Evolutionary conservation across 2,888 invertebrate species (phyloP).

Genomic region (Dynastes hyllus): DNA sequence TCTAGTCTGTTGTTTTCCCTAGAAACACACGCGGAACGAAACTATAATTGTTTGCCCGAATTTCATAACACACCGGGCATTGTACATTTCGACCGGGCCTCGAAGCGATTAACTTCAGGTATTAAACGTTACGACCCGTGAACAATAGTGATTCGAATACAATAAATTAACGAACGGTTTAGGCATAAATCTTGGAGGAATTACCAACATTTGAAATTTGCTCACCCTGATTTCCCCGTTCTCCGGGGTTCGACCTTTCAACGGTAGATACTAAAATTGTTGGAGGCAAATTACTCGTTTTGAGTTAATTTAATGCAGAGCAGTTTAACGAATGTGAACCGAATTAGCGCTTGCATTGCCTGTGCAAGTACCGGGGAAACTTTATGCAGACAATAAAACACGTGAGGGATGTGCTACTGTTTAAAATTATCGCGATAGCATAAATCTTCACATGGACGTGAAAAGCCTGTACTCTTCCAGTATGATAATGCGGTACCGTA

Average conservation of each 20-base stretch:
- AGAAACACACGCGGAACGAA: neutral
- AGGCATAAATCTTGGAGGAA: conserved; percentile 59
- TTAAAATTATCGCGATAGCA: conserved; percentile 29
- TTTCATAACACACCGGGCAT: conserved; percentile 15
- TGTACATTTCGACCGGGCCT: neutral
- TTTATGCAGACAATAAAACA: conserved; percentile 39
- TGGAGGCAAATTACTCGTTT: conserved; percentile 62
- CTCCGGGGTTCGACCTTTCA: conserved; percentile 17
- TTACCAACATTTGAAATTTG: conserved; percentile 59
- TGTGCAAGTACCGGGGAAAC: conserved; percentile 31
- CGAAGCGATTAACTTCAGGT: conserved; percentile 25
- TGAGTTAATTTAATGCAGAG: conserved; percentile 62
- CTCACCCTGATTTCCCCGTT: conserved; percentile 38
- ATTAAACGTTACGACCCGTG: conserved; percentile 19
- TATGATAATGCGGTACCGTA: conserved; percentile 9
- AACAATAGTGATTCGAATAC: conserved; percentile 37
- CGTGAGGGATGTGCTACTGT: conserved; percentile 34
- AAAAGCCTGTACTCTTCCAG: neutral
- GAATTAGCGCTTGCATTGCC: conserved; percentile 43
- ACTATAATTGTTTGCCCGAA: conserved; percentile 12
- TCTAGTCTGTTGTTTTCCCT: neutral
- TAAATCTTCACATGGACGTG: conserved; percentile 12
- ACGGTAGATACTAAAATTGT: conserved; percentile 49
- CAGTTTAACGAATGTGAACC: conserved; percentile 59
- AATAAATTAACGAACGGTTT: conserved; percentile 32